Conservation (phyloP, 2,888 invertebrate genomes). For the Melinaea menophilus region DNA sequence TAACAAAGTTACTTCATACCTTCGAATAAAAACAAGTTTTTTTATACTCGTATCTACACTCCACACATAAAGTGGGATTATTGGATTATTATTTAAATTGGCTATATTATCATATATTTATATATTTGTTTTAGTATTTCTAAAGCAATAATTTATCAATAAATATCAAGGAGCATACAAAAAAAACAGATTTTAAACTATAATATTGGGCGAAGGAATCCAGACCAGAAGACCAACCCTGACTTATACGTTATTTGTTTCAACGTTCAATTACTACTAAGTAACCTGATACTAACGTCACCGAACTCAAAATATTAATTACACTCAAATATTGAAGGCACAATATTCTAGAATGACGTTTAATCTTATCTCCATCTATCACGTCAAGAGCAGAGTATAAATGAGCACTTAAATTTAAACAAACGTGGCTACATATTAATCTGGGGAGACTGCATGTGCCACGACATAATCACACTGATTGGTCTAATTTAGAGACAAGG, state of each 20-base stretch:
- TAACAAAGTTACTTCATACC: slow-evolving; percentile 8
- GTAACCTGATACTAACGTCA: background rate
- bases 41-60: background rate
- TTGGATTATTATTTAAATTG: slow-evolving; percentile 5
- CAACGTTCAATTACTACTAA: too few relatives aligned
- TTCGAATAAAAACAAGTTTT: slow-evolving; percentile 3
- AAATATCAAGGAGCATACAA: too few relatives aligned
- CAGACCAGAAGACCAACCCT: too few relatives aligned
- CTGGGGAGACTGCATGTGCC: slow-evolving; percentile 5
- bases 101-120: background rate
- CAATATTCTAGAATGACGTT: background rate
- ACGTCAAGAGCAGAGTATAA: slow-evolving; percentile 2
- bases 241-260: too few relatives aligned
- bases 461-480: slow-evolving; percentile 4
- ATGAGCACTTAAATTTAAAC: slow-evolving; percentile 7
- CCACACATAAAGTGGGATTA: background rate
- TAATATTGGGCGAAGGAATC: too few relatives aligned
- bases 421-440: slow-evolving; percentile 7
- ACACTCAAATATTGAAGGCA: background rate
- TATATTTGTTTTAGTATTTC: too few relatives aligned
- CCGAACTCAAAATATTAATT: background rate
- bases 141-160: too few relatives aligned
- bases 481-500: background rate
- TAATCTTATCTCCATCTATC: slow-evolving; percentile 7
- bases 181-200: too few relatives aligned